Evolutionary conservation across 2,113 vertebrate genomes (phyloP).

Genomic region (Pollimyrus isidori): DNA sequence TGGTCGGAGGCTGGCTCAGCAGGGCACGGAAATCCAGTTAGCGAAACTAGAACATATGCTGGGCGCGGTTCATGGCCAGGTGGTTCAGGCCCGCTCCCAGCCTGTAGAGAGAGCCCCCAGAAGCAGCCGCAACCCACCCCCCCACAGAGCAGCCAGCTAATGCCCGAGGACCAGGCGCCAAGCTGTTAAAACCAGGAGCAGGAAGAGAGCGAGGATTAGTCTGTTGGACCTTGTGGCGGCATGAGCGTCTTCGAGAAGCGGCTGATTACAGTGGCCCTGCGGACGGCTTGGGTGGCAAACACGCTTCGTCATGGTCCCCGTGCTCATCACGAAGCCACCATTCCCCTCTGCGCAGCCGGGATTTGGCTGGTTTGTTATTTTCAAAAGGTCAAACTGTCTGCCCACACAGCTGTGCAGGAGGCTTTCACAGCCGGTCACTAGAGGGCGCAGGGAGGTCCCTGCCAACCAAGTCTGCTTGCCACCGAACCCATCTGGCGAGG

Average conservation of each 20-base stretch:
- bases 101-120: conserved; percentile 19
- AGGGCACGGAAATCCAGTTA: conserved; percentile 18
- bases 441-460: not conserved
- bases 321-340: not conserved
- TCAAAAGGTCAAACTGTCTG: not conserved
- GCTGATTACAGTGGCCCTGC: conserved; percentile 9
- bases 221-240: conserved; percentile 2
- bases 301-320: not conserved
- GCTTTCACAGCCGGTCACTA: not conserved
- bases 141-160: not conserved
- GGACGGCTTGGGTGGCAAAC: conserved; percentile 3
- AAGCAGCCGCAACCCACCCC: conserved; percentile 7
- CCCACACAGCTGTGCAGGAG: not conserved
- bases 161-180: not conserved
- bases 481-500: not conserved
- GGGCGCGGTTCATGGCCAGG: not conserved
- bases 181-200: conserved; percentile 15
- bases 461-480: conserved; percentile 2
- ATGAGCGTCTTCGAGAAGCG: not conserved
- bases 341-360: not conserved
- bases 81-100: not conserved
- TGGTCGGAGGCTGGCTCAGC: conserved; percentile 4
- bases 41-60: conserved; percentile 10
- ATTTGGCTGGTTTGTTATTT: not conserved
- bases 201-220: conserved; percentile 9